Conservation (phyloP, 2,113 vertebrate genomes). For the Struthidea cinerea region DNA sequence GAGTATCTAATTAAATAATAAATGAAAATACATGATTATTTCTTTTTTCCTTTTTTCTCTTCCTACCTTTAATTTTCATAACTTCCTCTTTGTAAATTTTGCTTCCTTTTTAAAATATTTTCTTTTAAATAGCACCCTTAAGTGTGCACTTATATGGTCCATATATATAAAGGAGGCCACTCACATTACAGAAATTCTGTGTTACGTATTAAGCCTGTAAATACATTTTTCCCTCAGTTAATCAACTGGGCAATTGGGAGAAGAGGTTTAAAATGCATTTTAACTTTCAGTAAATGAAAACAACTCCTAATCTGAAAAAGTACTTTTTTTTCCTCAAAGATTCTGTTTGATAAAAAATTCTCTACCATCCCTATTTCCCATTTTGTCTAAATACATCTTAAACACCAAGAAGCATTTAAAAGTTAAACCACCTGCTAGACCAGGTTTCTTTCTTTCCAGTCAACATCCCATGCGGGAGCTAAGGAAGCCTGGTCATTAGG, state of each 20-base stretch:
- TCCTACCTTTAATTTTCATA: background rate
- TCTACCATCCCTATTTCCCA: background rate
- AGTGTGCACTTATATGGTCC: background rate
- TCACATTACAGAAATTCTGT: background rate
- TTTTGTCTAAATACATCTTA: background rate
- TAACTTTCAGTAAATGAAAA: background rate
- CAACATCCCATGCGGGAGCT: background rate
- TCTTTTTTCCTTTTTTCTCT: background rate
- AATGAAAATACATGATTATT: background rate
- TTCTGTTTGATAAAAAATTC: background rate
- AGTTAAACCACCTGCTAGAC: background rate
- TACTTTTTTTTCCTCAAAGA: background rate
- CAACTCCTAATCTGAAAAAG: background rate
- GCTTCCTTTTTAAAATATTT: background rate
- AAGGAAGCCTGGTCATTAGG: background rate
- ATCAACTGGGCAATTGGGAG: background rate
- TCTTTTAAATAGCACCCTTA: background rate
- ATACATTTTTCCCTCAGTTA: background rate
- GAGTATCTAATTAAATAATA: background rate
- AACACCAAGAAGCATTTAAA: background rate
- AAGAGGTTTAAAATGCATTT: background rate
- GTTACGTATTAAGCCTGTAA: background rate
- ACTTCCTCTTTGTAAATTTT: background rate
- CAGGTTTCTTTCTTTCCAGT: background rate
- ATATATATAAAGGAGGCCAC: background rate